Conservation (phyloP, 2,113 vertebrate genomes). For the Oenanthe oenanthe region DNA sequence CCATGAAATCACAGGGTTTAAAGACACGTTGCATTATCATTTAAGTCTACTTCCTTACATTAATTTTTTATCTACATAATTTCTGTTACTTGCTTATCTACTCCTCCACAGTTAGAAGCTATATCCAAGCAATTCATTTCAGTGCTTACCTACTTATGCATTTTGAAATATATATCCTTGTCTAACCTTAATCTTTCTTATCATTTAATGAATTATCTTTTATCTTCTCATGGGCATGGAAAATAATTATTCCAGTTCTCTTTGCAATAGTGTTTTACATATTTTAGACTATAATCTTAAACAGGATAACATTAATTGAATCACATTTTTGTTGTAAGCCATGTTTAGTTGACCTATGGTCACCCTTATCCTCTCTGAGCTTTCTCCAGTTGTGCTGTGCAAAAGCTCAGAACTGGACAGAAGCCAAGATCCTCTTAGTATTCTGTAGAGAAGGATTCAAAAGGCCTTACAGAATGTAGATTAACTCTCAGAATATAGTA, state of each 20-base stretch:
- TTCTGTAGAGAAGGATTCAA: background rate
- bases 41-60: background rate
- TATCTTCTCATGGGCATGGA: background rate
- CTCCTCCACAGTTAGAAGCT: background rate
- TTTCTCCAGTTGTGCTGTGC: background rate
- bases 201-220: background rate
- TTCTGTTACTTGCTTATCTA: background rate
- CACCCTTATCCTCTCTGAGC: background rate
- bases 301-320: background rate
- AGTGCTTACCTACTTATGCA: background rate
- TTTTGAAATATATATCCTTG: too few species aligned
- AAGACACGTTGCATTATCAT: background rate
- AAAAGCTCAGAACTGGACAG: background rate
- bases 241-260: background rate
- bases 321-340: background rate
- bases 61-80: background rate
- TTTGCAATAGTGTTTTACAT: background rate
- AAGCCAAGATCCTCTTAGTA: background rate
- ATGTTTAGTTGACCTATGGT: background rate
- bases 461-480: background rate
- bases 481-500: background rate
- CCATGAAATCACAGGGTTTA: background rate
- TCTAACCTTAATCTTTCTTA: background rate
- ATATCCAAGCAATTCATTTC: background rate
- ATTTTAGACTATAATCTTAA: background rate